A percentile compares a stretch with the other conserved stretches of the same genome.
Conservation (phyloP, 2,888 invertebrate species). For the Euphydryas editha region DNA sequence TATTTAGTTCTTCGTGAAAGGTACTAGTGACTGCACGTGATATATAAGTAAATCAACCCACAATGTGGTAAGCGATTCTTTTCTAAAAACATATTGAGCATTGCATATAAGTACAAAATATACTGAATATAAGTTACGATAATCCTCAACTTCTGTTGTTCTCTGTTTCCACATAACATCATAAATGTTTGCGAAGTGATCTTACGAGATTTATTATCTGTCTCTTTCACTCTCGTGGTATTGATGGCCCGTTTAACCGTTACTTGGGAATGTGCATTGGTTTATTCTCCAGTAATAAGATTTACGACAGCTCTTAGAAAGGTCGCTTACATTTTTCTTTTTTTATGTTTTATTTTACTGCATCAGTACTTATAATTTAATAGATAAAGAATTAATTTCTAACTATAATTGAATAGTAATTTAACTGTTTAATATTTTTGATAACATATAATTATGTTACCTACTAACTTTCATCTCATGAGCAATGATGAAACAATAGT, state of each 20-base stretch:
- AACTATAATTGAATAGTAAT: not conserved
- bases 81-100: not conserved
- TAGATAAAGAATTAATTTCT: not conserved
- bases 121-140: not conserved
- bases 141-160: no score
- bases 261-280: slow-evolving; percentile 26
- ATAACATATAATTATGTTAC: no score
- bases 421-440: no score
- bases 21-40: slow-evolving; percentile 34
- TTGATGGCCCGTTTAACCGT: slow-evolving; percentile 26
- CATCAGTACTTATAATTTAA: not conserved
- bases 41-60: slow-evolving; percentile 29
- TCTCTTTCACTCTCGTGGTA: slow-evolving; percentile 29
- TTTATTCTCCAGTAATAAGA: not conserved
- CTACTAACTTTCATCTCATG: no score
- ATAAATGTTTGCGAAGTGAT: slow-evolving; percentile 5
- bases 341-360: not conserved
- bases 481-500: no score
- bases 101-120: no score
- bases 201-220: slow-evolving; percentile 14
- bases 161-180: not conserved
- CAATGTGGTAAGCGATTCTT: slow-evolving; percentile 35
- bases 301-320: not conserved
- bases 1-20: slow-evolving; percentile 37
- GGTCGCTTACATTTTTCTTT: not conserved